Base-by-base conservation (phyloP, 2,888 invertebrate species). In the Frankliniella intonsa region DNA sequence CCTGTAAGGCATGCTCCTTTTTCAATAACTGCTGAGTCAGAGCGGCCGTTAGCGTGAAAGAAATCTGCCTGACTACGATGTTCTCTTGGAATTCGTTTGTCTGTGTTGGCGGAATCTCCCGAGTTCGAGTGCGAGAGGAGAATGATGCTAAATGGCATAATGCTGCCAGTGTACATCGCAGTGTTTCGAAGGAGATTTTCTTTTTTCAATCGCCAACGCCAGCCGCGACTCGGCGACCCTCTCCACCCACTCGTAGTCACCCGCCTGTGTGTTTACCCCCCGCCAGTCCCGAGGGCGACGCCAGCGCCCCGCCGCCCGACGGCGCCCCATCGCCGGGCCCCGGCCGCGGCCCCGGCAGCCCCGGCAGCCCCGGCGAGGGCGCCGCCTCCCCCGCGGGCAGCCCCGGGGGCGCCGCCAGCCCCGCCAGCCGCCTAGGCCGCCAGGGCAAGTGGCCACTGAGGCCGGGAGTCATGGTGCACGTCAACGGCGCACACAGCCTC, bases 381-480 rank as follows among this genome's bases (percentile, higher is more conserved):
- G 55, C 81, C 80, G 51, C 65, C 62, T 62, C 50, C 76, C 14
- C 83, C 81, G 80, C 82, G 81, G 17, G 81, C 81, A 79, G 83
- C 82, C 65, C 25, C 90, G 90, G 83, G 88, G 87, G 83, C 87
- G 87, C 38, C 87, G 87, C 69, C 81, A 79, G 82, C 81, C 49
- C 76, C 79, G 19, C 25, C 82, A 79, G 49, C 81, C 27, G 51
- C 49, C 76, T 50, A 49, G 38, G 69, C 22, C 81, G 51, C 27
- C 79, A 51, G 83, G 92, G 90, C 85, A 93, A 94, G 87, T 97
- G 96, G 96, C 96, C 96, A 12, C 88, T 96, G 83, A 94, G 95
- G 86, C 96, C 96, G 3, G 96, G 96, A 82, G 95, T 96, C 82
- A 90, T 96, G 86, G 94, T 96, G 81, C 96, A 96, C 87, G 93